Evolutionary conservation across 2,113 vertebrate genomes (phyloP).

Genomic region (Perca schrenkii): DNA sequence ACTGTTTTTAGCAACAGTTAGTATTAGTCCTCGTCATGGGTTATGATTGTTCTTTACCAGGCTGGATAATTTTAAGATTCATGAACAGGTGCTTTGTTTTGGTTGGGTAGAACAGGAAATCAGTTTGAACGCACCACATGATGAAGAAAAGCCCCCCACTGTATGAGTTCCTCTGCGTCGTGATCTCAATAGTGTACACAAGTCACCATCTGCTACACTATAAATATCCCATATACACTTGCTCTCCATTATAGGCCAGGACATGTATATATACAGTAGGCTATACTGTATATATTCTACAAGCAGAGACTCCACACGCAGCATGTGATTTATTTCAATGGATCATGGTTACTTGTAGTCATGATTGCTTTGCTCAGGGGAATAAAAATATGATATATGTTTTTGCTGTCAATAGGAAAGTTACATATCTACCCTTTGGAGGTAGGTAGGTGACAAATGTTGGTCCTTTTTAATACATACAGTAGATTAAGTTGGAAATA

Average conservation of each 20-base stretch:
- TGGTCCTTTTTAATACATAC: not conserved
- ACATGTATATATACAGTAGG: not conserved
- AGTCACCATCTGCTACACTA: constrained; percentile 57
- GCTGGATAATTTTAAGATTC: not conserved
- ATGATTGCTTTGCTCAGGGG: not conserved
- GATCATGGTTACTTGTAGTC: not conserved
- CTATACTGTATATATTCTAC: too few species aligned
- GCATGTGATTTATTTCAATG: not conserved
- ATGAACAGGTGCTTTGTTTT: not conserved
- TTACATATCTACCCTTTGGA: not conserved
- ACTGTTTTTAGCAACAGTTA: not conserved
- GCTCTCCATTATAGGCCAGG: constrained; percentile 6
- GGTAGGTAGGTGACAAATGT: not conserved
- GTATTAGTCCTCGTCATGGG: not conserved
- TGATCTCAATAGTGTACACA: constrained; percentile 37
- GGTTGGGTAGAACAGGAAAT: not conserved
- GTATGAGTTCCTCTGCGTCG: constrained; percentile 29
- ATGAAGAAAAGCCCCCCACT: constrained; percentile 17
- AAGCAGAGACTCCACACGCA: not conserved
- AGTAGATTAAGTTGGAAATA: not conserved
- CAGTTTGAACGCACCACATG: constrained; percentile 4
- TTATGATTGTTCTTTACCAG: not conserved
- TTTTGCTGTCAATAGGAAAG: not conserved
- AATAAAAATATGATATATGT: constrained; percentile 3
- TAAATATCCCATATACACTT: constrained; percentile 40